Evolutionary conservation across 2,888 invertebrate species (phyloP).

Genomic region (Perdita meconis): DNA sequence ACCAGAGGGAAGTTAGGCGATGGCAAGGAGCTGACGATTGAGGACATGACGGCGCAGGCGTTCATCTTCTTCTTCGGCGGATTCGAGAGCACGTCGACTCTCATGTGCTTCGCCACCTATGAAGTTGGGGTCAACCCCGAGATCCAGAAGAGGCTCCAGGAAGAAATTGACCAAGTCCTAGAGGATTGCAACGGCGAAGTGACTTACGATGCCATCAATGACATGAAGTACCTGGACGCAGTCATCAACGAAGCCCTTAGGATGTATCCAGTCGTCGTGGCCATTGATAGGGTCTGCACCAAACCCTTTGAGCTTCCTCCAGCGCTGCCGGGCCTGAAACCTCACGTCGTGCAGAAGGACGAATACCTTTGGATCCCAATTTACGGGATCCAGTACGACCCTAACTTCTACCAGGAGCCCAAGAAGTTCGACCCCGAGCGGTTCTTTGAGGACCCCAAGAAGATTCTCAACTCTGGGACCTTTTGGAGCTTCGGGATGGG

Average conservation of each 20-base stretch:
- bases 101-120: no score
- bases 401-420: constrained; percentile 81
- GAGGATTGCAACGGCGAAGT: constrained; percentile 71
- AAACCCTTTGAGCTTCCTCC: constrained; percentile 79
- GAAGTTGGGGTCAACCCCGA: no score
- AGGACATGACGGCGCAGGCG: no score
- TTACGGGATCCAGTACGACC: constrained; percentile 80
- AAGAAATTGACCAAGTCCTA: no score
- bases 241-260: constrained; percentile 82
- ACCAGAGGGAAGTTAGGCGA: no score
- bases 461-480: constrained; percentile 72
- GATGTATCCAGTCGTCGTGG: constrained; percentile 70
- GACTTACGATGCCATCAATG: constrained; percentile 83
- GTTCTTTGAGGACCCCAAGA: constrained; percentile 69
- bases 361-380: constrained; percentile 77
- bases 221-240: constrained; percentile 86
- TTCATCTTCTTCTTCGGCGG: no score
- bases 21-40: no score
- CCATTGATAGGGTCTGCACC: constrained; percentile 77
- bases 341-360: constrained; percentile 76
- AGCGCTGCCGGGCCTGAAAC: constrained; percentile 74
- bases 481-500: constrained; percentile 82
- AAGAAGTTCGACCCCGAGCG: constrained; percentile 83
- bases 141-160: no score
- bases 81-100: no score